Evolutionary conservation across 2,113 vertebrate species (phyloP).

Genomic region (Mugil cephalus): DNA sequence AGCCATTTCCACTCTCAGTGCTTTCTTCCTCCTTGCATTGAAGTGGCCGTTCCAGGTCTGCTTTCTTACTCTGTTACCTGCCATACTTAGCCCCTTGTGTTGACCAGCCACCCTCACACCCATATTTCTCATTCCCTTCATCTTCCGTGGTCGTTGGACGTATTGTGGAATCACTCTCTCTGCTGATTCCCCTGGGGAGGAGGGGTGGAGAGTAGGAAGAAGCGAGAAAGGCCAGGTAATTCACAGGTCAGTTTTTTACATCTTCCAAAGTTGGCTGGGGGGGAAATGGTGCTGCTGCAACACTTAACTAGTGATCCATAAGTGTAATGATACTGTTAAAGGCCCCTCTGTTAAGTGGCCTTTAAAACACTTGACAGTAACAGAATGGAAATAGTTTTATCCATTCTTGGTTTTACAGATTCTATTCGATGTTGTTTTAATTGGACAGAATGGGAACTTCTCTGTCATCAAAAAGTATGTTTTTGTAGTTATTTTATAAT

Average conservation of each 20-base stretch:
- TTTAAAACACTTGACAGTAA: constrained; percentile 63
- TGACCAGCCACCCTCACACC: constrained; percentile 56
- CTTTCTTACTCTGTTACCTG: constrained; percentile 80
- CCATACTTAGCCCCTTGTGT: constrained; percentile 47
- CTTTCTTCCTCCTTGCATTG: constrained; percentile 40
- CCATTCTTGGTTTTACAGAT: constrained; percentile 16
- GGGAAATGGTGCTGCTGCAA: constrained; percentile 65
- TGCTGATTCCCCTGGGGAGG: constrained; percentile 52
- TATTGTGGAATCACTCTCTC: constrained; percentile 46
- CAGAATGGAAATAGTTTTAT: constrained; percentile 45
- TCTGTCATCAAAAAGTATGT: background rate
- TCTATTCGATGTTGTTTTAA: constrained; percentile 22
- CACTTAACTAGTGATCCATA: constrained; percentile 70
- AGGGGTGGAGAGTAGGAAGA: constrained; percentile 42
- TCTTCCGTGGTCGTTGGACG: constrained; percentile 52
- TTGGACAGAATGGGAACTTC: background rate
- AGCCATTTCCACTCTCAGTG: constrained; percentile 50
- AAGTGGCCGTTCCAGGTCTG: constrained; percentile 73
- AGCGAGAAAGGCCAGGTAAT: constrained; percentile 62
- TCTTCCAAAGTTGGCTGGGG: constrained; percentile 62
- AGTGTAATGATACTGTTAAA: constrained; percentile 64
- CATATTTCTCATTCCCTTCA: constrained; percentile 53
- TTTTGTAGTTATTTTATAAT: constrained; percentile 4
- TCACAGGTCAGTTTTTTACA: constrained; percentile 76
- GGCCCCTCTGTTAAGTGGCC: constrained; percentile 56